Conservation (phyloP, 1,140 invertebrate species). For the Maniola jurtina region DNA sequence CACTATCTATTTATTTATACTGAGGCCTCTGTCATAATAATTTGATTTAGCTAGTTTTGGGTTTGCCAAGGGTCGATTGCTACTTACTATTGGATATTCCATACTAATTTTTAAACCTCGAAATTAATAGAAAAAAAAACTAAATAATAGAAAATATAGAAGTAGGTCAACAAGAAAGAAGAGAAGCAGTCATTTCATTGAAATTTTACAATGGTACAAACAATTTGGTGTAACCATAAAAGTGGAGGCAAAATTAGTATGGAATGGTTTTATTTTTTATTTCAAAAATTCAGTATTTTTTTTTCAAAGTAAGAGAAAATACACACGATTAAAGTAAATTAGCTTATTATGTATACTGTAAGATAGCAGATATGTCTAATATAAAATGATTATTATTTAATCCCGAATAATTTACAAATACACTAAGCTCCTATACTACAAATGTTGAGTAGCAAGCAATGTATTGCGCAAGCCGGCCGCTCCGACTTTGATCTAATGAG, state of each 20-base stretch:
- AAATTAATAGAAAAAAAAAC: no score
- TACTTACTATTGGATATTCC: not conserved
- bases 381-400: slow-evolving; percentile 16
- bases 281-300: not conserved
- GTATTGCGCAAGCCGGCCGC: not conserved
- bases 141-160: no score
- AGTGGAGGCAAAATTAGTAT: not conserved
- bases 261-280: not conserved
- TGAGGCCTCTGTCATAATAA: slow-evolving; percentile 10
- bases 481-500: not conserved
- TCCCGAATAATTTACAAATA: slow-evolving; percentile 13
- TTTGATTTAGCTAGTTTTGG: slow-evolving; percentile 19
- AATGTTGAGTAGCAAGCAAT: not conserved
- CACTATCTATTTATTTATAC: slow-evolving; percentile 20
- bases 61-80: not conserved
- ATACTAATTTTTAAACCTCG: not conserved
- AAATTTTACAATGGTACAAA: no score
- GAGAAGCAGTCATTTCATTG: no score
- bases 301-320: not conserved
- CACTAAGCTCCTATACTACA: not conserved
- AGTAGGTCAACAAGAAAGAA: no score
- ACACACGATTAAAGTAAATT: not conserved
- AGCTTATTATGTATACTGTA: no score
- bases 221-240: no score
- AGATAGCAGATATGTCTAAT: slow-evolving; percentile 17